phyloP scores from a whole-genome alignment of 2,888 invertebrate species.

The Mechanitis messenoides region DNA sequence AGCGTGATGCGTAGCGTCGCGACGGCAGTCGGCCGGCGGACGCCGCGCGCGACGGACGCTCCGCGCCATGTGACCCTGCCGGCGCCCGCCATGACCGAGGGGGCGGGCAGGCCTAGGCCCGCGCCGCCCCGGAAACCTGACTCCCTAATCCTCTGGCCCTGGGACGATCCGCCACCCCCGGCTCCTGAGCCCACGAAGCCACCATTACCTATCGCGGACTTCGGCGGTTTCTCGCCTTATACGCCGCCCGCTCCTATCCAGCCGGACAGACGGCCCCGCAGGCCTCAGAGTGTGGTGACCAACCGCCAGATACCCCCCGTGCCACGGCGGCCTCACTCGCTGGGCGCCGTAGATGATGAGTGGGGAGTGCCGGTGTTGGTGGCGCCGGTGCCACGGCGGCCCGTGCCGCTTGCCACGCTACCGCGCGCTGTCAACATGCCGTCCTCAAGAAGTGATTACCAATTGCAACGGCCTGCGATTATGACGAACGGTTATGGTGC shows the following conservation, averaged over 20 bases:
- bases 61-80: conserved; percentile 49
- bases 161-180: conserved; percentile 72
- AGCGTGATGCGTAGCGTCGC: conserved; percentile 41
- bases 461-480: conserved; percentile 74
- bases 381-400: conserved; percentile 74
- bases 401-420: conserved; percentile 63
- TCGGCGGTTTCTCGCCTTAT: conserved; percentile 74
- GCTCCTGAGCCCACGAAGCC: conserved; percentile 53
- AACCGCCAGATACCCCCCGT: conserved; percentile 56
- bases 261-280: conserved; percentile 50
- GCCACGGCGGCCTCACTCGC: conserved; percentile 78
- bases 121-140: conserved; percentile 73
- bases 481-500: conserved; percentile 72
- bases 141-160: conserved; percentile 62
- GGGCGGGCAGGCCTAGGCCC: conserved; percentile 70
- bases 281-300: conserved; percentile 75
- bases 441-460: conserved; percentile 79
- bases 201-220: conserved; percentile 46
- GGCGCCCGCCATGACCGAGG: conserved; percentile 63
- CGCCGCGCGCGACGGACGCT: conserved; percentile 51
- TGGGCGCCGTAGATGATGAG: conserved; percentile 71
- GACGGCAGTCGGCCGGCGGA: conserved; percentile 50
- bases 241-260: conserved; percentile 69
- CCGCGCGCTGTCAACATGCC: conserved; percentile 73
- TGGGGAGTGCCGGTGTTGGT: conserved; percentile 70